Conservation (phyloP, 2,113 vertebrate genomes). For the Willisornis vidua region DNA sequence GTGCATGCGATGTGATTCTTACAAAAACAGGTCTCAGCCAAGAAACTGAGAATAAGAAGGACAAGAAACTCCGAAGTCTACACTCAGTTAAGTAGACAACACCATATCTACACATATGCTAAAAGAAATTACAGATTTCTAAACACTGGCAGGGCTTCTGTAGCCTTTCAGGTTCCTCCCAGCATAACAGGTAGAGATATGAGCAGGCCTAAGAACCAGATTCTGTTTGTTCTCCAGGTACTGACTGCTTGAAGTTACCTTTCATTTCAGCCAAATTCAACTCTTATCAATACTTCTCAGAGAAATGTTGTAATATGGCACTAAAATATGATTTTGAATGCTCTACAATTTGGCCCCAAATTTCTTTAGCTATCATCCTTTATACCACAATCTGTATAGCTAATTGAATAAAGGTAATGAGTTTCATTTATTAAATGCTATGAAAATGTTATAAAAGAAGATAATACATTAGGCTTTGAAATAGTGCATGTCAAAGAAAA, state of each 20-base stretch:
- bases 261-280: neutral
- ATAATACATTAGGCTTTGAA: neutral
- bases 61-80: neutral
- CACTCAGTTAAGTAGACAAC: neutral
- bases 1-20: neutral
- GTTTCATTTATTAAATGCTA: neutral
- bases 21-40: neutral
- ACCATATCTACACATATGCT: neutral
- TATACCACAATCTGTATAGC: neutral
- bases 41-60: neutral
- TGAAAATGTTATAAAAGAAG: neutral
- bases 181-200: neutral
- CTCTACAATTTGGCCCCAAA: neutral
- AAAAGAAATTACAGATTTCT: neutral
- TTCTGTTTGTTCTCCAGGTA: neutral
- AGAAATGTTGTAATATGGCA: neutral
- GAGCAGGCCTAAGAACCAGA: neutral
- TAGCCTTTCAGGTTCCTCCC: neutral
- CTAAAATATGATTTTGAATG: neutral
- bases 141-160: neutral
- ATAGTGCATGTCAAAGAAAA: neutral
- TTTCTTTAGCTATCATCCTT: neutral
- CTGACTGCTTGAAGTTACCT: neutral
- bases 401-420: neutral
- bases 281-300: neutral